Evolutionary conservation across 2,113 vertebrate genomes (phyloP), one percentile per base, ranked within the genome.

Genomic region (Meles meles): DNA sequence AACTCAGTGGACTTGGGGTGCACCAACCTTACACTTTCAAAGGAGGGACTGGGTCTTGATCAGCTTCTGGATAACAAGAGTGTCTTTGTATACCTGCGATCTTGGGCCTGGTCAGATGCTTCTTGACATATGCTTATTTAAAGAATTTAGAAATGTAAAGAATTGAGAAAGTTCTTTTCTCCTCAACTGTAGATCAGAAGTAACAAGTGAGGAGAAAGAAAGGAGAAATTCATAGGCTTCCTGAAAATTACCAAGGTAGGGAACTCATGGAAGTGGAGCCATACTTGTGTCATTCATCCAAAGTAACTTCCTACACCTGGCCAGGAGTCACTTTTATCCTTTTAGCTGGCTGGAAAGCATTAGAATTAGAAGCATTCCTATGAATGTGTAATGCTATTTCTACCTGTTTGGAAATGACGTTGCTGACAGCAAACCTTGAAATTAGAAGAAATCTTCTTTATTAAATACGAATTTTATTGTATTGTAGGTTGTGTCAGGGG

Each of bases 331-430:
- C 81, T 65, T 87, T 82, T 87, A 87, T 83, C 18, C 59, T 86
- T 94, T 76, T 29, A 74, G 9, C 63, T 92, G 17, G 25, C 92
- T 23, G 5, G 15, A 96, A 88, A 20, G 31, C 42, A 42, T 42
- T 42, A 42, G 42, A 42, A 71, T 37, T 97, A 72, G 52, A 69
- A 94, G 69, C 52, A 42, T 90, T 79, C 21, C 80, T 88, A 0
- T 92, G 52, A 90, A 13, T 84, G 1, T 65, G 4, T 79, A 61
- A 15, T 72, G 49, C 49, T 84, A 6, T 94, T 80, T 67, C 52
- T 95, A 14, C 59, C 37, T 96, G 39, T 97, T 96, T 81, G 34
- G 39, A 95, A 96, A 83, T 89, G 52, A 87, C 76, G 12, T 97
- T 89, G 18, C 84, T 92, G 1, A 93, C 72, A 74, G 13, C 39